Evolutionary conservation across 1,140 invertebrate genomes (phyloP), one percentile per base, ranked within the genome.

Genomic region (Pseudomyrmex concolor): DNA sequence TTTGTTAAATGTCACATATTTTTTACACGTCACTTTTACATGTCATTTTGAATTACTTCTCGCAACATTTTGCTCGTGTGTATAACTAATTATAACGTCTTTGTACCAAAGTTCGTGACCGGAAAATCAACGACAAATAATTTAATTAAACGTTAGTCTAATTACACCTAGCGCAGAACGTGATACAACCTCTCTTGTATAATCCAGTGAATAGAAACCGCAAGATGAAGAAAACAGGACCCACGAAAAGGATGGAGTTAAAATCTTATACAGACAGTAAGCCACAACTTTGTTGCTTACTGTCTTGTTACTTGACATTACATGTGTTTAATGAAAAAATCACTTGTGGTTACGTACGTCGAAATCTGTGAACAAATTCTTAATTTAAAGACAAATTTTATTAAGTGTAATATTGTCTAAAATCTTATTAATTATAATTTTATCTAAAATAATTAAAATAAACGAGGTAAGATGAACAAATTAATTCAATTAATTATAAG

Each of bases 111-210:
- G 12, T 59, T 80, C 54, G 54, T 80, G 22, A 80, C 66, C 34
- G 9, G 55, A 70, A 70, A 34, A 34, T 80, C 43, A 51, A 70
- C 70, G 12, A 12, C 2, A 80, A 59, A 80, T 70, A 80, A 70
- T 80, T 70, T 80, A 80, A 70, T 70, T 80, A 50, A 48, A 78
- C 13, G 34, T n/a, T 59, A 71, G 15, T 80, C 12, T 80, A 80
- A 71, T 80, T 70, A 78, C 25, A 59, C 15, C 4, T 55, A 57
- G 34, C 51, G 15, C 10, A 25, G 54, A 19, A 48, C 15, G 15
- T 70, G 54, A 64, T 64, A 15, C 19, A 10, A 60, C 64, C 5
- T 34, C 5, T 34, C 5, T 34, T 7, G 43, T 50, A 25, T 51
- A 70, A 10, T 64, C 12, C 54, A 9, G 1, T 78, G 54, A 59